These are phyloP conservation scores for Periplaneta americana DNA, from an alignment of 1,140 invertebrate species.

Conservation along the genomic window DNA sequence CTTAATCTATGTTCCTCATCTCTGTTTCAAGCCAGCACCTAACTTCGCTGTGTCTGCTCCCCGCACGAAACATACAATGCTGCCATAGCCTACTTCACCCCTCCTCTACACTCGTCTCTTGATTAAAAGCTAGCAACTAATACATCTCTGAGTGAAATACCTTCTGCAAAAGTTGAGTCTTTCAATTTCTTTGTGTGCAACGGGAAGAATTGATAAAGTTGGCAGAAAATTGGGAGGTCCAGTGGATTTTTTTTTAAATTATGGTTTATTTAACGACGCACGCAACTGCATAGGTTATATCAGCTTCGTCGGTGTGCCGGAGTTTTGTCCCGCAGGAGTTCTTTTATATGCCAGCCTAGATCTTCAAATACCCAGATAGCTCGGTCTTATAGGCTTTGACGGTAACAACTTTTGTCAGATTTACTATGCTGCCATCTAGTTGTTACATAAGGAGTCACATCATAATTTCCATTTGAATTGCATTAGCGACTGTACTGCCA, in stretches of 20 bases:
- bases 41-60: background rate
- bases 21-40: background rate
- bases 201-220: background rate
- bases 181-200: background rate
- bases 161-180: background rate
- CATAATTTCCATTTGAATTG: too few species aligned
- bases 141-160: background rate
- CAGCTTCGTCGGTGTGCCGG: too few species aligned
- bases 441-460: too few species aligned
- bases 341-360: too few species aligned
- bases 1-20: background rate
- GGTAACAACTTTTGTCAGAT: too few species aligned
- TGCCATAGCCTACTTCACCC: background rate
- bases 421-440: too few species aligned
- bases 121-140: background rate
- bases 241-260: background rate
- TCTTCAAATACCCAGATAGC: too few species aligned
- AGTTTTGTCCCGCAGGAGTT: too few species aligned
- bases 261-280: background rate
- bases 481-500: too few species aligned
- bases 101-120: background rate
- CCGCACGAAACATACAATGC: background rate
- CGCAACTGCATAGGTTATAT: background rate
- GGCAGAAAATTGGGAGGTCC: too few species aligned
- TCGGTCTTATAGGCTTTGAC: too few species aligned